Conservation (phyloP, 1,140 invertebrate species). For the Riptortus pedestris region DNA sequence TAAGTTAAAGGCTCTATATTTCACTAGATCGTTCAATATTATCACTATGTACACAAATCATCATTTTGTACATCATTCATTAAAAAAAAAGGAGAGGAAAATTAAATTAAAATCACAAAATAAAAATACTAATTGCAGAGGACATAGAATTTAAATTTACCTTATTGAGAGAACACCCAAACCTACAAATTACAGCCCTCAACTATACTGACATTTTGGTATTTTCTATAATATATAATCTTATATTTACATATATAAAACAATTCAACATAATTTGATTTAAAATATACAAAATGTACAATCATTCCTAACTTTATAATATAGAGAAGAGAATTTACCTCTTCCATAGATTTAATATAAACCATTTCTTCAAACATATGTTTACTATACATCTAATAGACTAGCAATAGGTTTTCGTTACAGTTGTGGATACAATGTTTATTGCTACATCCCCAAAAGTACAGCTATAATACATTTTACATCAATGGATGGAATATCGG, state of each 20-base stretch:
- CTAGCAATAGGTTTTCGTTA: conserved; percentile 1
- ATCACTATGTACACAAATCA: conserved; percentile 14
- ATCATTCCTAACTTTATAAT: background rate
- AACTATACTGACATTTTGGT: background rate
- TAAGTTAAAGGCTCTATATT: conserved; percentile 16
- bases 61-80: conserved; percentile 6
- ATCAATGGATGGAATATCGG: too few species aligned
- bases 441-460: too few species aligned
- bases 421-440: background rate
- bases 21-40: conserved; percentile 7
- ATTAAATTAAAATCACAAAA: background rate
- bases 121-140: background rate
- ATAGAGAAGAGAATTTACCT: background rate
- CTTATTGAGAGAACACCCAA: conserved; percentile 3
- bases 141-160: background rate
- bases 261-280: conserved; percentile 1
- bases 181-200: conserved; percentile 3
- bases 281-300: conserved; percentile 12
- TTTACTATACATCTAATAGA: conserved; percentile 9
- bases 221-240: background rate
- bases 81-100: background rate
- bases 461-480: too few species aligned
- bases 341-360: background rate
- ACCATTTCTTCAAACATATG: background rate
- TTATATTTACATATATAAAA: conserved; percentile 7